Evolutionary conservation across 2,888 invertebrate species (phyloP).

Genomic region (Acleris emargana): DNA sequence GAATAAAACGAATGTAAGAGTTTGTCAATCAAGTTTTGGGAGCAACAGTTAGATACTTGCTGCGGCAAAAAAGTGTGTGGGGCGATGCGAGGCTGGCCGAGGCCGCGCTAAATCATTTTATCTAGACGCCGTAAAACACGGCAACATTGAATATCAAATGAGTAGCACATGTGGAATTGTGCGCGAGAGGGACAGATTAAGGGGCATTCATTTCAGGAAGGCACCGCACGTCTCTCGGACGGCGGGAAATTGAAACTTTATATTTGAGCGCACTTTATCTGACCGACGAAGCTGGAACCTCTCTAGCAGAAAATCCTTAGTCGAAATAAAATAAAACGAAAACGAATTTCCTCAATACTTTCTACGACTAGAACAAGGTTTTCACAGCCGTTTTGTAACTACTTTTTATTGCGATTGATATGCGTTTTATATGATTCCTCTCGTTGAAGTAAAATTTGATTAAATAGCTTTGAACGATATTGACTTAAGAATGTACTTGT

Average conservation of each 20-base stretch:
- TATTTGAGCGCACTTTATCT: conserved; percentile 78
- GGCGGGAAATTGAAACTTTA: conserved; percentile 79
- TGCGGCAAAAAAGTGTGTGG: conserved; percentile 1
- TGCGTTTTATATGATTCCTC: background rate
- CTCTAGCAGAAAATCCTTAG: conserved; percentile 66
- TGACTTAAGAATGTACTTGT: background rate
- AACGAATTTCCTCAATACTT: conserved; percentile 62
- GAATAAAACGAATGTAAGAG: background rate
- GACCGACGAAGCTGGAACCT: conserved; percentile 66
- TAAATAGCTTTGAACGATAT: too few species aligned
- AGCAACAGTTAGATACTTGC: conserved; percentile 8
- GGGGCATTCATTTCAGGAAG: conserved; percentile 57
- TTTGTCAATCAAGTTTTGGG: background rate
- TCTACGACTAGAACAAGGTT: conserved; percentile 56
- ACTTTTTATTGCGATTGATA: conserved; percentile 47
- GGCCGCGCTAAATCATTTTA: conserved; percentile 30
- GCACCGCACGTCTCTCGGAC: conserved; percentile 65
- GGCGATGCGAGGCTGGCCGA: background rate
- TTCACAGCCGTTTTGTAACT: conserved; percentile 55
- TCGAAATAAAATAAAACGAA: conserved; percentile 71
- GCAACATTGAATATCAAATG: conserved; percentile 34
- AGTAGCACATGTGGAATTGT: conserved; percentile 43
- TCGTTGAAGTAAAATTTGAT: too few species aligned
- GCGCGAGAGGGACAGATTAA: conserved; percentile 55
- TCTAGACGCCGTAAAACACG: conserved; percentile 34